These are phyloP conservation scores for Venustoraphidia nigricollis DNA, from an alignment of 2,888 invertebrate species.

Conservation along the genomic window DNA sequence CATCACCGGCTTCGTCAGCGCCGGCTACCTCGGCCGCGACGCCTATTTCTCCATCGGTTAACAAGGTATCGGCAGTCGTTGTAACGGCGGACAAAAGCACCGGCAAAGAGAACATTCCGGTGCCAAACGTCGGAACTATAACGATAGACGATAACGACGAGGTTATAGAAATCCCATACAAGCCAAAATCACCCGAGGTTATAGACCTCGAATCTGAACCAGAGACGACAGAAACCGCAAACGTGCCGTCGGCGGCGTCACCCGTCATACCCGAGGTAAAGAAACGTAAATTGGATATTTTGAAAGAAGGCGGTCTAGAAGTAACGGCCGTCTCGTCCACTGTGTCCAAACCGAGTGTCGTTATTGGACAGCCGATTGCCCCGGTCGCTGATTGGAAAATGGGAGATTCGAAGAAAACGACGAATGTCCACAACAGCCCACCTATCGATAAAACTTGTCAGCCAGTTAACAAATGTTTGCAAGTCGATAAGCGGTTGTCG, in stretches of 20 bases:
- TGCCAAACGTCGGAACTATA: slow-evolving; percentile 10
- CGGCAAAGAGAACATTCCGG: slow-evolving; percentile 39
- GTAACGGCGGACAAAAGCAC: slow-evolving; percentile 28
- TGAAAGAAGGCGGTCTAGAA: slow-evolving; percentile 59
- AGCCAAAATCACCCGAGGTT: slow-evolving; percentile 43
- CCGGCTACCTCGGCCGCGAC: slow-evolving; percentile 19
- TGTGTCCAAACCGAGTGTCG: too few relatives aligned
- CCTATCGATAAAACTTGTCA: too few relatives aligned
- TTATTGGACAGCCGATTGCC: too few relatives aligned
- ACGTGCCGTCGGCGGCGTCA: slow-evolving; percentile 16
- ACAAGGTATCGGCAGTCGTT: slow-evolving; percentile 25
- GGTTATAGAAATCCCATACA: slow-evolving; percentile 36
- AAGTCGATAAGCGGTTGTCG: too few relatives aligned
- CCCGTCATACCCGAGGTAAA: slow-evolving; percentile 36
- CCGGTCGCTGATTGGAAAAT: too few relatives aligned
- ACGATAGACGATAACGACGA: slow-evolving; percentile 12
- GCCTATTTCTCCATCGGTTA: slow-evolving; percentile 21
- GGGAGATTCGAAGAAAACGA: too few relatives aligned
- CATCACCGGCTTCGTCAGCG: slow-evolving; percentile 22
- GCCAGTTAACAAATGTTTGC: too few relatives aligned
- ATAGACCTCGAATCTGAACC: slow-evolving; percentile 37
- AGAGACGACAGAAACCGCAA: neutral
- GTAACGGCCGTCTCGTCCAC: slow-evolving; percentile 47
- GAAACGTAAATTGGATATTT: slow-evolving; percentile 54
- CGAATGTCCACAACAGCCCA: too few relatives aligned